Evolutionary conservation across 1,140 invertebrate species (phyloP).

Genomic region (Drosophila repletoides): DNA sequence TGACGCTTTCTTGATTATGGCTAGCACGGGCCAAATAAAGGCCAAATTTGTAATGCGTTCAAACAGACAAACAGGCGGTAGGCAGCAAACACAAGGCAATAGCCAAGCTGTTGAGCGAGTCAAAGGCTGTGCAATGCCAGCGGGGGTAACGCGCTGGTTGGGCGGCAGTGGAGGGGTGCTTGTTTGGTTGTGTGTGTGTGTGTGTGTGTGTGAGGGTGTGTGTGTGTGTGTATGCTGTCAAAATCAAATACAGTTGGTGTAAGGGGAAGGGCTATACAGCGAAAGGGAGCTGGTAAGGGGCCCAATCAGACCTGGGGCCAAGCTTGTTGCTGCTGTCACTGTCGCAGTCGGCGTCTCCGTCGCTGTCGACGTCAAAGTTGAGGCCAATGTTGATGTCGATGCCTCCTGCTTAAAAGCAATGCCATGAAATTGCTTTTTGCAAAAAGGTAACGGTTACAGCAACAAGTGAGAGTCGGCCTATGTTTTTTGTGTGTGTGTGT

Average conservation of each 20-base stretch:
- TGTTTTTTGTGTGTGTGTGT: background rate
- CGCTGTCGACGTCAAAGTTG: slow-evolving; percentile 20
- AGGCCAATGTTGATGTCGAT: slow-evolving; percentile 39
- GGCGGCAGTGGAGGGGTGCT: background rate
- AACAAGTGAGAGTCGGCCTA: slow-evolving; percentile 47
- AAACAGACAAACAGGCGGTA: slow-evolving; percentile 31
- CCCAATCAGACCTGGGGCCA: slow-evolving; percentile 46
- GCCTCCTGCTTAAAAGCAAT: slow-evolving; percentile 55
- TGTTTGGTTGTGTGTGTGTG: background rate
- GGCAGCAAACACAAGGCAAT: slow-evolving; percentile 3
- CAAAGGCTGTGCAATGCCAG: slow-evolving; percentile 2
- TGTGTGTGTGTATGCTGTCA: slow-evolving; percentile 6
- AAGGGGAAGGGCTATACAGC: background rate
- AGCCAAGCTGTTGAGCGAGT: slow-evolving; percentile 19
- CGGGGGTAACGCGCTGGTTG: too few species aligned
- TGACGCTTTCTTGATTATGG: slow-evolving; percentile 37
- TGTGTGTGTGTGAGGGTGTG: slow-evolving; percentile 1
- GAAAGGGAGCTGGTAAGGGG: background rate
- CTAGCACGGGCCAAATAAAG: slow-evolving; percentile 39
- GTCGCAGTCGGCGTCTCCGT: slow-evolving; percentile 4
- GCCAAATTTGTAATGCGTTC: slow-evolving; percentile 39
- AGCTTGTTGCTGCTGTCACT: slow-evolving; percentile 57
- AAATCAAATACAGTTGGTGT: slow-evolving; percentile 31
- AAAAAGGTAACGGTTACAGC: slow-evolving; percentile 53
- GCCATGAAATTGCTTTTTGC: slow-evolving; percentile 78